phyloP scores from a whole-genome alignment of 2,888 invertebrate species.

The Dexiosoma caninum region DNA sequence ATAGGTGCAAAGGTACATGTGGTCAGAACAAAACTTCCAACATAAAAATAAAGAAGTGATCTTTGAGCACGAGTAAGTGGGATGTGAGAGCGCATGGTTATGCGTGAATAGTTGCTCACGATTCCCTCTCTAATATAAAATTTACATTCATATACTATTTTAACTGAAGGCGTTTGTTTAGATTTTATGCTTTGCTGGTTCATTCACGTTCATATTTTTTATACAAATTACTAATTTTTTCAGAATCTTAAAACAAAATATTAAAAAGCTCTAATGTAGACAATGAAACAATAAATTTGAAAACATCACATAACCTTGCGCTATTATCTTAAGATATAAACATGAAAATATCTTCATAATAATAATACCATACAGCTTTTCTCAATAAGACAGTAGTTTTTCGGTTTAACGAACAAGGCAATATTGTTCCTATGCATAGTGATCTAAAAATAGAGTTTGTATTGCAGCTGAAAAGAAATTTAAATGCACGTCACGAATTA shows the following conservation, averaged over 20 bases:
- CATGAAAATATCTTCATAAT: not conserved
- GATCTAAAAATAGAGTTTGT: no score
- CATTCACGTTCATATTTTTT: not conserved
- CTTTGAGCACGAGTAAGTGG: no score
- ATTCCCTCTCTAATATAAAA: no score
- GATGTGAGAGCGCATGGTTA: no score
- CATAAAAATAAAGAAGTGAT: no score
- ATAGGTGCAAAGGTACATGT: no score
- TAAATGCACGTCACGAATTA: no score
- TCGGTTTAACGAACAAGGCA: not conserved
- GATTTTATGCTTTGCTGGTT: constrained; percentile 4
- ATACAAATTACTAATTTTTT: not conserved
- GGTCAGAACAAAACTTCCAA: no score
- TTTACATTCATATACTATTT: no score
- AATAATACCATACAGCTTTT: not conserved
- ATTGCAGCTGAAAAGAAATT: no score
- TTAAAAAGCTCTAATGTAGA: not conserved
- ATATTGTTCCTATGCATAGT: no score
- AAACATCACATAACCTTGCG: constrained; percentile 22
- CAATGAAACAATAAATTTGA: constrained; percentile 20
- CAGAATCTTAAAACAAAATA: not conserved
- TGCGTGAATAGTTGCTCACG: no score
- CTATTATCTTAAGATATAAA: not conserved
- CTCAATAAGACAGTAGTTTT: not conserved
- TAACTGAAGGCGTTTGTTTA: not conserved